These are phyloP conservation scores for Pseudochromis fuscus DNA, from an alignment of 2,797 vertebrate genomes.

Conservation along the genomic window DNA sequence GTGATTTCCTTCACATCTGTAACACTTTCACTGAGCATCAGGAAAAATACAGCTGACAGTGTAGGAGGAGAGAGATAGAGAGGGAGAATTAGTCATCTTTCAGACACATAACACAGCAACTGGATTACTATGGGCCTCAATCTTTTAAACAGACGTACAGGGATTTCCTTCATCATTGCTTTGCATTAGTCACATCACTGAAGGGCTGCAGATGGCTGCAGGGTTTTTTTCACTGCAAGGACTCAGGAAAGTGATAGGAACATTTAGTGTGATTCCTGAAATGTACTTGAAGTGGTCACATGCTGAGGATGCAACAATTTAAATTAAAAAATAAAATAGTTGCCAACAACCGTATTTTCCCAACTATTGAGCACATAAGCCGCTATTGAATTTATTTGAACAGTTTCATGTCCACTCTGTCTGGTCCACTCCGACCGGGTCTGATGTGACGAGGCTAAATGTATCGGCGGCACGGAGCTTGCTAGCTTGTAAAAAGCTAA, in stretches of 20 bases:
- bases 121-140: slow-evolving; percentile 29
- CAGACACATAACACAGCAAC: slow-evolving; percentile 6
- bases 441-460: too few relatives aligned
- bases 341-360: too few relatives aligned
- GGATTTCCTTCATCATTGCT: slow-evolving; percentile 45
- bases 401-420: too few relatives aligned
- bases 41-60: slow-evolving; percentile 32
- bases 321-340: too few relatives aligned
- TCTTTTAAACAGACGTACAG: slow-evolving; percentile 52
- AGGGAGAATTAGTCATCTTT: slow-evolving; percentile 34
- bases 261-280: neutral
- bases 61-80: slow-evolving; percentile 56
- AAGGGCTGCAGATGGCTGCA: slow-evolving; percentile 23
- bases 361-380: too few relatives aligned
- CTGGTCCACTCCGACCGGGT: too few relatives aligned
- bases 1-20: slow-evolving; percentile 66
- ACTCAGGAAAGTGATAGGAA: neutral
- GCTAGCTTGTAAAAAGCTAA: too few relatives aligned
- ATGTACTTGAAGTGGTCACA: neutral
- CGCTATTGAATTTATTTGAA: too few relatives aligned
- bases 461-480: too few relatives aligned
- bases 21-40: slow-evolving; percentile 27
- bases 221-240: neutral
- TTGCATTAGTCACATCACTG: slow-evolving; percentile 22
- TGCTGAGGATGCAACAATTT: too few relatives aligned